Evolutionary conservation across 2,113 vertebrate genomes (phyloP), one percentile per base, ranked within the genome.

Genomic region (Hippocampus guttulatus): DNA sequence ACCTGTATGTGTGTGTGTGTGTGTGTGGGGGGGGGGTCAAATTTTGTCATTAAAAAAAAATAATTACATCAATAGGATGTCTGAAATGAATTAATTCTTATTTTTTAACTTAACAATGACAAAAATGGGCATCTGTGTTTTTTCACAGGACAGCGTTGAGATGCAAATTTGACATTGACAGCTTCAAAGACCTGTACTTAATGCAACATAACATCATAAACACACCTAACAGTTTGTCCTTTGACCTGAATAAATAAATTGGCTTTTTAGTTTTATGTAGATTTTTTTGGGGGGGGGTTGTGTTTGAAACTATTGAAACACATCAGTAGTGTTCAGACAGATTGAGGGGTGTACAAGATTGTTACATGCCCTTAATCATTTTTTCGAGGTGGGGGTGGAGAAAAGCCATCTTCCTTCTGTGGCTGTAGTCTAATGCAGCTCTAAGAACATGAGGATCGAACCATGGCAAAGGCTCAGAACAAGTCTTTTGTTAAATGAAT

Each of bases 391-490:
- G 87, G 87, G 83, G 74, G 76, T 79, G 82, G 80, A 84, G 76
- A 64, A 69, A 72, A 67, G 77, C 64, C 78, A 82, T 86, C 81
- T 85, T 81, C 83, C 80, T 83, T 87, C 87, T 90, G 87, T 89
- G 68, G 63, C 73, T 69, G 70, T 70, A 76, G 76, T 81, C 83
- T 89, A 88, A 88, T 85, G 74, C 88, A 69, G 79, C 78, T 15
- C 12, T 89, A 87, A 90, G 82, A 85, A 81, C 85, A 81, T 87
- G 86, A 86, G 80, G 83, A 87, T 82, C 49, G 83, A 87, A 88
- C 85, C 84, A 86, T 85, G 80, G 71, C 72, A 77, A 87, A 80
- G 77, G 83, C 84, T 88, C 81, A 81, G 67, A 81, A 75, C 78
- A 85, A 84, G 76, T 87, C 79, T 82, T 88, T 89, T 80, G 76